Evolutionary conservation across 2,888 invertebrate genomes (phyloP).

Genomic region (Plebejus anna): DNA sequence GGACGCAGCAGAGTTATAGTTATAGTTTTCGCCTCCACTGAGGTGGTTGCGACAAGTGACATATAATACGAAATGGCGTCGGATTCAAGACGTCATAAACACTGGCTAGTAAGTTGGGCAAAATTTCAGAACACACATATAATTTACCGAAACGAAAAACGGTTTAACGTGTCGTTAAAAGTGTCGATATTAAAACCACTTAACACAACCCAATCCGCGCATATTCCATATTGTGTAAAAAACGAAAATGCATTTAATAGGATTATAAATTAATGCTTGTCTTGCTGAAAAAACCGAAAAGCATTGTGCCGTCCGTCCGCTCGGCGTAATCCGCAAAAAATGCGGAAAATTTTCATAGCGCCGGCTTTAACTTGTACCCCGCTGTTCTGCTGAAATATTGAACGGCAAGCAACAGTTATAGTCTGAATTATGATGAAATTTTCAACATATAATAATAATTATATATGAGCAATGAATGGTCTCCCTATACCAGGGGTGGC

Average conservation of each 20-base stretch:
- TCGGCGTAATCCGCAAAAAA: constrained; percentile 30
- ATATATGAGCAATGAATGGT: too few species aligned
- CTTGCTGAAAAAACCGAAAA: constrained; percentile 23
- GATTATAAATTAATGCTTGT: constrained; percentile 21
- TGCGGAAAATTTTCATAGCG: constrained; percentile 32
- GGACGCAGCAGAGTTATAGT: too few species aligned
- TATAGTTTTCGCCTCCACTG: too few species aligned
- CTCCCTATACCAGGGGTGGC: too few species aligned
- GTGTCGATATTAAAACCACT: not conserved
- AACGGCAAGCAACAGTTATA: constrained; percentile 9
- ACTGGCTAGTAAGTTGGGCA: too few species aligned
- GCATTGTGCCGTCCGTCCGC: constrained; percentile 17
- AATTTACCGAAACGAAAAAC: not conserved
- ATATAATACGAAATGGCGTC: too few species aligned
- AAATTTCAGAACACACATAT: not conserved
- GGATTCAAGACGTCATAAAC: too few species aligned
- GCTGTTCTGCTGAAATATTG: constrained; percentile 14
- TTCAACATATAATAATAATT: not conserved
- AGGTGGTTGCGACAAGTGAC: too few species aligned
- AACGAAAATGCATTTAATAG: constrained; percentile 20
- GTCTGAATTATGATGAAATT: not conserved
- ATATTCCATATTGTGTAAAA: constrained; percentile 13
- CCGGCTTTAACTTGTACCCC: constrained; percentile 28
- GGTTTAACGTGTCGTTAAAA: not conserved
- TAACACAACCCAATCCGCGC: not conserved